Evolutionary conservation across 2,888 invertebrate species (phyloP), one percentile per base, ranked within the genome.

Genomic region (Heliconius ethilla): DNA sequence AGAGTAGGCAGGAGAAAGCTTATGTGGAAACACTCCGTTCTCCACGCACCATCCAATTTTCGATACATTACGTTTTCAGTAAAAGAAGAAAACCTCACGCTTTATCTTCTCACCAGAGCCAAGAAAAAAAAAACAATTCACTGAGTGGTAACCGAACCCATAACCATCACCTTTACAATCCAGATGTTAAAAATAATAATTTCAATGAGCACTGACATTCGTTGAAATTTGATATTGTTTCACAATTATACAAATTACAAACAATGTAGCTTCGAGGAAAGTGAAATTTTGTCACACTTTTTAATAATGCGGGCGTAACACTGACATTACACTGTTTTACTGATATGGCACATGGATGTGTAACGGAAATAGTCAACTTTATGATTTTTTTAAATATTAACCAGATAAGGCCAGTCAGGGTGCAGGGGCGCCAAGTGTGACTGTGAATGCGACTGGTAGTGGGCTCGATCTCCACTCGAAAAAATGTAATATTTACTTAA

Each of bases 241-340:
- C 25, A 67, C 59, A 51, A 45, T 62, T n/a, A 67, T 51, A 70
- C n/a, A 66, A 73, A 70, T 75, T 45, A 29, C 22, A 67, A 74
- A 80, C 76, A 80, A 80, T 76, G 55, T 45, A 76, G 27, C 18
- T 78, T 80, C 45, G 73, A 76, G 78, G 80, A 80, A 80, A 80
- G 80, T 70, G 78, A 78, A 80, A 80, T 69, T 78, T 62, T 65
- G 76, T 78, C 51, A 78, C 74, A 76, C 74, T 40, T 80, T 78
- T 78, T 80, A 78, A 80, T 77, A 77, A 77, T 75, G 72, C 70
- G 37, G 69, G 63, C 33, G 62, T 76, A 65, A 74, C 66, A 76
- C 63, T 75, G 76, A 77, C 77, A 74, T 62, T 11, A 33, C 63
- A n/a, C 37, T 18, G 62, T 63, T 63, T 45, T 27, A 45, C 63